Percentiles rank a stretch among this genome's conserved stretches.
Evolutionary conservation across 2,113 vertebrate genomes (phyloP).

Genomic region (Melanerpes formicivorus): DNA sequence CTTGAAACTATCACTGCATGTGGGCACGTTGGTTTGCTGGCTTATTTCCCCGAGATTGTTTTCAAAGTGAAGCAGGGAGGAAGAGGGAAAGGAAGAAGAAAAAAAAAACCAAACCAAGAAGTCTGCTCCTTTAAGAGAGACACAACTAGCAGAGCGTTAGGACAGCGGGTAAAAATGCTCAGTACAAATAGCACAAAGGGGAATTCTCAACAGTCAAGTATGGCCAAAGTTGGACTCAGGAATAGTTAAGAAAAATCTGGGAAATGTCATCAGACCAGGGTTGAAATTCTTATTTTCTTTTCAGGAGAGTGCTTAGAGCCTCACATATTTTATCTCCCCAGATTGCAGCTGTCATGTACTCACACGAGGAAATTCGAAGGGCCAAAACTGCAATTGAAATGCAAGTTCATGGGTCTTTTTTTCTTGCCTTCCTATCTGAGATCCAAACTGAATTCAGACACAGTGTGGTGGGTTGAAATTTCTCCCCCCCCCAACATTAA

Average conservation of each 20-base stretch:
- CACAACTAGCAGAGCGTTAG: constrained; percentile 6
- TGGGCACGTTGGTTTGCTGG: constrained; percentile 72
- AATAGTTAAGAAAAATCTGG: constrained; percentile 62
- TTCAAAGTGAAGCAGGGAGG: constrained; percentile 37
- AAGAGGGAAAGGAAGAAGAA: neutral
- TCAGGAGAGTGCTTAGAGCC: constrained; percentile 27
- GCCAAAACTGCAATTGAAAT: constrained; percentile 38
- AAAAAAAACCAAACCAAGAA: neutral
- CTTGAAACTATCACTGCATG: constrained; percentile 75
- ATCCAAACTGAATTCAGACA: constrained; percentile 43
- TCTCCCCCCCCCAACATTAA: too few relatives aligned
- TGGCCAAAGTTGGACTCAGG: constrained; percentile 56
- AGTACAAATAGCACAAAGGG: constrained; percentile 64
- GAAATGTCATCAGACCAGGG: neutral
- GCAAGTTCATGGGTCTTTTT: constrained; percentile 26
- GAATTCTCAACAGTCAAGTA: constrained; percentile 49
- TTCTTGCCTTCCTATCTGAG: constrained; percentile 9
- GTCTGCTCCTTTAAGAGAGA: constrained; percentile 64
- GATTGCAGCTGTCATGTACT: constrained; percentile 39
- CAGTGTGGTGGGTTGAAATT: too few relatives aligned
- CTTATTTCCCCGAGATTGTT: constrained; percentile 59
- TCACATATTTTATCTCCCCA: constrained; percentile 55
- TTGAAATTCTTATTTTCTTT: constrained; percentile 13
- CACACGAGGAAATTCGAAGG: constrained; percentile 45
- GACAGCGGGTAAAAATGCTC: constrained; percentile 7